A percentile compares a stretch with the other conserved stretches of the same genome.
phyloP scores from a whole-genome alignment of 2,113 vertebrate genomes.

The Bombycilla garrulus region DNA sequence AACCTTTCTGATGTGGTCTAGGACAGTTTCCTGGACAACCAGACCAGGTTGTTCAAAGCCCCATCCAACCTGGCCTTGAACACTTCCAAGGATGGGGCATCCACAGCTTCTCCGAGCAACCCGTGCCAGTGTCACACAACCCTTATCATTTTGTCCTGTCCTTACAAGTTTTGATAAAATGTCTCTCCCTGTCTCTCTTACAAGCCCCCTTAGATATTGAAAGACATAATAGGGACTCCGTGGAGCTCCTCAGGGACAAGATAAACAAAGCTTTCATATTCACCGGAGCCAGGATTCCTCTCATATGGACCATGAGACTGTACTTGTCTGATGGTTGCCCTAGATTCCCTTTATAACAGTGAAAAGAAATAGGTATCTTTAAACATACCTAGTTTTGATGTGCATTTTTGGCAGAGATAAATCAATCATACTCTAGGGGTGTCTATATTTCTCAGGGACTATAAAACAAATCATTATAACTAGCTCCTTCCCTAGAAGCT shows the following conservation, averaged over 20 bases:
- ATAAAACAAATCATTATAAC: not conserved
- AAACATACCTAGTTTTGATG: not conserved
- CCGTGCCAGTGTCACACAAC: not conserved
- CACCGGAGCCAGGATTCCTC: not conserved
- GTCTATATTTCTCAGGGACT: not conserved
- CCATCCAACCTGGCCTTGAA: fast-evolving
- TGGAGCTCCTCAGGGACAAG: not conserved
- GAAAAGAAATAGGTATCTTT: not conserved
- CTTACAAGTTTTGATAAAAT: not conserved
- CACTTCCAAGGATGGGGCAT: not conserved
- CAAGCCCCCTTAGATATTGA: not conserved
- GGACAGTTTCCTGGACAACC: not conserved
- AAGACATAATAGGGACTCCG: not conserved
- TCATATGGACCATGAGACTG: not conserved
- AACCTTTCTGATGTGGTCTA: not conserved
- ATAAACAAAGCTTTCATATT: not conserved
- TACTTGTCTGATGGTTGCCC: not conserved
- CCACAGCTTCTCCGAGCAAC: not conserved
- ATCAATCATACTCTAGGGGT: not conserved
- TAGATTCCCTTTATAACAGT: not conserved
- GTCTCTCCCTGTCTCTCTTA: not conserved
- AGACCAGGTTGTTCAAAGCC: not conserved
- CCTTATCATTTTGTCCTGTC: not conserved
- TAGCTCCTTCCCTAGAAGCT: not conserved
- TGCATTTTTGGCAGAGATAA: slow-evolving; percentile 5